Evolutionary conservation across 2,888 invertebrate genomes (phyloP).

Genomic region (Lasioglossum figueresi): DNA sequence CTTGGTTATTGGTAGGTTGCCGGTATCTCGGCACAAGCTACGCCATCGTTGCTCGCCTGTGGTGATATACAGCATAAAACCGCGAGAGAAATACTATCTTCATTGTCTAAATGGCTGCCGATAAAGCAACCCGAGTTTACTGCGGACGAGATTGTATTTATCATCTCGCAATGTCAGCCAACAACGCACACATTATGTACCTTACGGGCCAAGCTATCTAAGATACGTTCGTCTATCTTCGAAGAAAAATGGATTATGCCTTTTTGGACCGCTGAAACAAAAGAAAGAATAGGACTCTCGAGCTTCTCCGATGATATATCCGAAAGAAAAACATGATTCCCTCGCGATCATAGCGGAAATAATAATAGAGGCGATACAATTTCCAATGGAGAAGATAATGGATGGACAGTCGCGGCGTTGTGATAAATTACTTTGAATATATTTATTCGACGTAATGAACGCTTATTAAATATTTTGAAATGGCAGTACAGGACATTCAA

Average conservation of each 20-base stretch:
- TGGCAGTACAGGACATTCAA: not conserved
- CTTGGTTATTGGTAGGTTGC: slow-evolving; percentile 74
- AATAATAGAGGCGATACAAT: not conserved
- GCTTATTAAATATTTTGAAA: not conserved
- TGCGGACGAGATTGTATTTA: slow-evolving; percentile 81
- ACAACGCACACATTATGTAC: slow-evolving; percentile 65
- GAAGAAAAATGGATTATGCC: slow-evolving; percentile 68
- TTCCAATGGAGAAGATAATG: not conserved
- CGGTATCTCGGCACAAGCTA: slow-evolving; percentile 71
- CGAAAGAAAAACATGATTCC: not conserved
- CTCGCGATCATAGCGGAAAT: not conserved
- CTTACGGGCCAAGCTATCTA: slow-evolving; percentile 69
- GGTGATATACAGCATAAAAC: slow-evolving; percentile 79
- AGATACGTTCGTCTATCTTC: slow-evolving; percentile 70
- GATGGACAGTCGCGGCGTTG: not conserved
- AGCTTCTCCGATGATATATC: slow-evolving; percentile 32
- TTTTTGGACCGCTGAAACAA: slow-evolving; percentile 48
- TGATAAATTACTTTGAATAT: not conserved
- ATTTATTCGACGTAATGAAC: not conserved
- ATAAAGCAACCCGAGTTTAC: slow-evolving; percentile 81
- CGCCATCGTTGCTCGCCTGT: slow-evolving; percentile 61
- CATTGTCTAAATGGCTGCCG: slow-evolving; percentile 82
- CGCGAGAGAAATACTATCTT: slow-evolving; percentile 81
- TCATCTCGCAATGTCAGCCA: slow-evolving; percentile 75
- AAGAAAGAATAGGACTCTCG: slow-evolving; percentile 11